phyloP scores from a whole-genome alignment of 1,140 invertebrate genomes.

The Apis dorsata region DNA sequence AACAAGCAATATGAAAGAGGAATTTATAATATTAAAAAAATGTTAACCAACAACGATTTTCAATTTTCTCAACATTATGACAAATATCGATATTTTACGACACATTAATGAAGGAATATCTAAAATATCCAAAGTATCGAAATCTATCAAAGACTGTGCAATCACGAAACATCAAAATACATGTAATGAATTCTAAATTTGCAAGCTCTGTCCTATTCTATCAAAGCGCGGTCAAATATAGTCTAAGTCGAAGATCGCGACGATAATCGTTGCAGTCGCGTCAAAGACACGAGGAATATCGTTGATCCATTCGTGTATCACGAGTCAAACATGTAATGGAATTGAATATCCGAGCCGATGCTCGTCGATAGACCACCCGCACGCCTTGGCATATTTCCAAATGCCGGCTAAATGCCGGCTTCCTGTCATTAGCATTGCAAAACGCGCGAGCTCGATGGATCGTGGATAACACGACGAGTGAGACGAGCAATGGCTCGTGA shows the following conservation, averaged over 20 bases:
- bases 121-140: neutral
- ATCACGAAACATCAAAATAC: neutral
- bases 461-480: constrained; percentile 22
- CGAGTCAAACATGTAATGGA: neutral
- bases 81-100: no score
- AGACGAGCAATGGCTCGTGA: constrained; percentile 2
- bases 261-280: neutral
- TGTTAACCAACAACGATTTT: no score
- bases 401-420: constrained; percentile 38
- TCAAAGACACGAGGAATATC: neutral
- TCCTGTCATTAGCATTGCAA: constrained; percentile 49
- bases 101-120: no score
- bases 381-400: constrained; percentile 41
- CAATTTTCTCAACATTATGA: no score
- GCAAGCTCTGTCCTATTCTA: neutral
- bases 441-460: constrained; percentile 20
- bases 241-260: neutral
- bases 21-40: no score
- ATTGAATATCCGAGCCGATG: constrained; percentile 40
- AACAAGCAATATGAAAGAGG: no score
- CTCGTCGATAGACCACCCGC: neutral
- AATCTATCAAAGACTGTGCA: neutral
- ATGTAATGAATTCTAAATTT: neutral
- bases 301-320: neutral
- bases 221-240: neutral